Evolutionary conservation across 2,888 invertebrate species (phyloP), one percentile per base, ranked within the genome.

Genomic region (Gryllus longicercus): DNA sequence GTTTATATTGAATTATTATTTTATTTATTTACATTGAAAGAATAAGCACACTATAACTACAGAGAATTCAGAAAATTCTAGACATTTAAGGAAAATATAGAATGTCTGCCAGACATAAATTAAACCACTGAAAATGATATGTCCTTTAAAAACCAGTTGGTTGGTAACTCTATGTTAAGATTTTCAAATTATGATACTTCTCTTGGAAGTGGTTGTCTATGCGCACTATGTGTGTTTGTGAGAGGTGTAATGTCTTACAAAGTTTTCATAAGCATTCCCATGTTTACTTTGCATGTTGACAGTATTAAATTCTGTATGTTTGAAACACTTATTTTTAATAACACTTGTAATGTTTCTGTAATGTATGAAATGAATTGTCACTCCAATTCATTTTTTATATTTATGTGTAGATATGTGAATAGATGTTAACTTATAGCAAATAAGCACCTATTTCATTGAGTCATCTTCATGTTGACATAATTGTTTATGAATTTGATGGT

Each of bases 231-330:
- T 63, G 63, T 63, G 63, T 63, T 4, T 63, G 63, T 63, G 63
- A 63, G n/a, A 8, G n/a, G 63, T 63, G n/a, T 18, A 63, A 63
- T 63, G 16, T 63, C n/a, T 11, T 63, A 63, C 63, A 63, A 14
- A 63, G 63, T 63, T 63, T 63, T 63, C 63, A 63, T 63, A 63
- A 63, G 63, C 63, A 63, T 63, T 63, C 63, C 63, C 63, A 63
- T 63, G 63, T 63, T 63, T 14, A 18, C n/a, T 63, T 63, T 63
- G 63, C 63, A 63, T 63, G 63, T 11, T 63, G 63, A 63, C 63
- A 63, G 63, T 63, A 63, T 63, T 63, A 63, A 63, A 63, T 63
- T 63, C n/a, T 63, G 63, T 63, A n/a, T 63, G 63, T 63, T 18
- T 63, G 63, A 18, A 63, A n/a, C 63, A 63, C 63, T 63, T 63